Percentiles rank a stretch among this genome's conserved stretches.
Evolutionary conservation across 2,113 vertebrate genomes (phyloP).

Genomic region (Saguinus imperator): DNA sequence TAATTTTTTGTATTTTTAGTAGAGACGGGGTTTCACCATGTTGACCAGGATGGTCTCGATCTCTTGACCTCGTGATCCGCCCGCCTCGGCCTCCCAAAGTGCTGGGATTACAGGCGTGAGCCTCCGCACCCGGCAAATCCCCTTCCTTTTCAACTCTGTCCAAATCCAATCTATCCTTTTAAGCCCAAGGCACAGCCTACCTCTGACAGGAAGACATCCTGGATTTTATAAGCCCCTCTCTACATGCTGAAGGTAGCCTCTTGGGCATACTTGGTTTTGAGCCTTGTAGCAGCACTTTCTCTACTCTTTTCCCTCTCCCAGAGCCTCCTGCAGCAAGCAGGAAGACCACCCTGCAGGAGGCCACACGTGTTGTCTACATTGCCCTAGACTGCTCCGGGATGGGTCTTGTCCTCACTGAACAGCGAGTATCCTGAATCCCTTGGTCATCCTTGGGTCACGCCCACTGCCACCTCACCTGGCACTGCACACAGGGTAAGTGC

Average conservation of each 20-base stretch:
- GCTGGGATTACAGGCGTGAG: too few species aligned
- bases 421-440: neutral
- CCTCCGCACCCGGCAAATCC: neutral
- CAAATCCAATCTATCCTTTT: neutral
- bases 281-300: neutral
- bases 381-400: neutral
- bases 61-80: too few species aligned
- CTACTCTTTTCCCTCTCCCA: neutral
- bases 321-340: neutral
- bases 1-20: too few species aligned
- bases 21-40: too few species aligned
- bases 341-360: neutral
- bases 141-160: neutral
- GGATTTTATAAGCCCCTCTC: neutral
- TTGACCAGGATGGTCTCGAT: too few species aligned
- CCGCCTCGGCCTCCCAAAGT: too few species aligned
- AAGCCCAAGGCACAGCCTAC: neutral
- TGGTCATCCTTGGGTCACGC: neutral
- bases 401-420: neutral
- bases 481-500: accelerated
- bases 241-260: neutral
- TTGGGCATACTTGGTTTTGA: neutral
- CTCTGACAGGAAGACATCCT: neutral
- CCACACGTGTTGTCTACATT: neutral
- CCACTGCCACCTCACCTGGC: neutral